Percentiles rank a stretch among this genome's conserved stretches.
Evolutionary conservation across 2,888 invertebrate species (phyloP).

Genomic region (Mesoligia furuncula): DNA sequence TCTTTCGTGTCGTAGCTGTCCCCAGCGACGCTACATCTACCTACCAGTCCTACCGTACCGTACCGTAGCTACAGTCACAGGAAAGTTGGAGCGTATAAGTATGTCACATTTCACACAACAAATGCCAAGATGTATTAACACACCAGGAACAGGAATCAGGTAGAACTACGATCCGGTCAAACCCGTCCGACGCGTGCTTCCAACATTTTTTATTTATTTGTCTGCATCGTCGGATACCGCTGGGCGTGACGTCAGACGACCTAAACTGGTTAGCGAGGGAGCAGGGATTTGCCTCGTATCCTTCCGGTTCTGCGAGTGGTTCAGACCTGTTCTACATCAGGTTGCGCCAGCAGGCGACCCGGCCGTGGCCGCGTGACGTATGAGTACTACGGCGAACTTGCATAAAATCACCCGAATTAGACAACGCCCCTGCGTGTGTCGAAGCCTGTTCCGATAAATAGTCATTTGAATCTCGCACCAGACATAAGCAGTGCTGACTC

Average conservation of each 20-base stretch:
- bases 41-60: too few species aligned
- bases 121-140: slow-evolving; percentile 81
- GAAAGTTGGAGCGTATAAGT: slow-evolving; percentile 34
- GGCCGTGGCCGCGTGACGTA: slow-evolving; percentile 83
- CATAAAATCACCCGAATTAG: slow-evolving; percentile 72
- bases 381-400: slow-evolving; percentile 75
- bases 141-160: slow-evolving; percentile 90
- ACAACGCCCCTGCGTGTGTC: slow-evolving; percentile 63
- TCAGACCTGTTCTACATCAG: slow-evolving; percentile 89
- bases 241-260: slow-evolving; percentile 90
- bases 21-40: background rate
- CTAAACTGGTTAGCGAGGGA: slow-evolving; percentile 91
- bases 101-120: slow-evolving; percentile 73
- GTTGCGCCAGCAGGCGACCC: slow-evolving; percentile 84
- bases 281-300: slow-evolving; percentile 90
- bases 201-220: slow-evolving; percentile 91
- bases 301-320: slow-evolving; percentile 90
- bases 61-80: background rate
- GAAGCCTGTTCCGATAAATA: slow-evolving; percentile 70
- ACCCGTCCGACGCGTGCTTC: slow-evolving; percentile 90
- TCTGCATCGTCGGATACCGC: slow-evolving; percentile 90
- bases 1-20: background rate
- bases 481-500: slow-evolving; percentile 85
- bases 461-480: slow-evolving; percentile 77
- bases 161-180: slow-evolving; percentile 90